phyloP scores from a whole-genome alignment of 2,113 vertebrate species.

The Brachypteracias leptosomus region DNA sequence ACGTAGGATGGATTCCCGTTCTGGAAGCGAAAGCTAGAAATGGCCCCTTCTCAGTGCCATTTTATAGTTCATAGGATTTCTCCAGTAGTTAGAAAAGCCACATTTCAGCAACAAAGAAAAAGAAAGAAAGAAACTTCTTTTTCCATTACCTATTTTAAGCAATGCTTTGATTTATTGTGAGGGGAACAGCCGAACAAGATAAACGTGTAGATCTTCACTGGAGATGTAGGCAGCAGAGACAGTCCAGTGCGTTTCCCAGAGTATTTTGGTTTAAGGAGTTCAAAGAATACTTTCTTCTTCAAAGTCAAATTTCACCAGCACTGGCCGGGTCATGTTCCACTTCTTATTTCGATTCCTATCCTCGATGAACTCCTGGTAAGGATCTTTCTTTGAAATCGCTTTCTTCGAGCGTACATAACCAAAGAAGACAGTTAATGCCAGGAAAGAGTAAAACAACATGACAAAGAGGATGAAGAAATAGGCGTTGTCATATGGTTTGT shows the following conservation, averaged over 20 bases:
- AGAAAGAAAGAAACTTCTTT: background rate
- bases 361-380: constrained; percentile 81
- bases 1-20: background rate
- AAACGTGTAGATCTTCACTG: background rate
- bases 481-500: constrained; percentile 86
- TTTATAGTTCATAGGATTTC: background rate
- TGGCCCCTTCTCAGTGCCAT: background rate
- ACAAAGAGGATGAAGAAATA: constrained; percentile 91
- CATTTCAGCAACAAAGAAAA: constrained; percentile 23
- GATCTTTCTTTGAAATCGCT: constrained; percentile 82
- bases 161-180: constrained; percentile 29
- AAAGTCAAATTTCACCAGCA: constrained; percentile 82
- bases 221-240: constrained; percentile 8
- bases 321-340: constrained; percentile 73
- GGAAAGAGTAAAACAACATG: constrained; percentile 89
- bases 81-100: background rate
- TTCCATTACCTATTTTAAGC: constrained; percentile 37
- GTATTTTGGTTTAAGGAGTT: constrained; percentile 57
- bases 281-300: constrained; percentile 87
- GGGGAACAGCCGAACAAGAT: background rate
- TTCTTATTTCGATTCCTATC: constrained; percentile 69
- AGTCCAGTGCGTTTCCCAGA: constrained; percentile 11
- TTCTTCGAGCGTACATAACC: constrained; percentile 82
- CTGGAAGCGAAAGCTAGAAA: background rate
- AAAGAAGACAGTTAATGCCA: constrained; percentile 85